A percentile compares a stretch with the other conserved stretches of the same genome.
phyloP scores from a whole-genome alignment of 2,797 vertebrate genomes.

The Sitta carolinensis region DNA sequence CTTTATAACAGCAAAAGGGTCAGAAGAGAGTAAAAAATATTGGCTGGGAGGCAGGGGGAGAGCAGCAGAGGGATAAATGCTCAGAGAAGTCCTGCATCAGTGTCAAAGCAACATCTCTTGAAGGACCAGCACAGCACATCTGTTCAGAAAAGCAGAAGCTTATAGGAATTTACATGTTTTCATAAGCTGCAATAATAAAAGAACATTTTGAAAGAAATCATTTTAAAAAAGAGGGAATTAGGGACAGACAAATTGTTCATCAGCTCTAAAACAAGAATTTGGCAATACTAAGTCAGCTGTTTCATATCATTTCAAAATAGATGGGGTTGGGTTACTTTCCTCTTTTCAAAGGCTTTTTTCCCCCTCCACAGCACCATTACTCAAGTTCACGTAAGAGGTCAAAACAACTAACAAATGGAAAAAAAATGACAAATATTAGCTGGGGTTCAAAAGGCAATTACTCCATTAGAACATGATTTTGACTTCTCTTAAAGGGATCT shows the following conservation, averaged over 20 bases:
- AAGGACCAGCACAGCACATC: neutral
- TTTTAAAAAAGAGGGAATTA: neutral
- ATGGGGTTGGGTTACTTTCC: neutral
- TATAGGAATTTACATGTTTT: neutral
- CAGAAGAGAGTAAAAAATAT: neutral
- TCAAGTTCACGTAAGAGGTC: neutral
- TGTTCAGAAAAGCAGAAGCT: neutral
- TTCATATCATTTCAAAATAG: slow-evolving; percentile 13
- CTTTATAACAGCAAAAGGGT: neutral
- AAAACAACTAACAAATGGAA: neutral
- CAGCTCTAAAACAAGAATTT: slow-evolving; percentile 8
- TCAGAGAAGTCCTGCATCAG: neutral
- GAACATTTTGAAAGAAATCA: slow-evolving; percentile 29
- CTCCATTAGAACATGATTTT: neutral
- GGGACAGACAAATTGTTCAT: neutral
- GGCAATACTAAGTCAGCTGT: slow-evolving; percentile 31
- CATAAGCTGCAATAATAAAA: neutral
- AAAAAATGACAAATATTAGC: neutral
- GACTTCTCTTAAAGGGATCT: neutral
- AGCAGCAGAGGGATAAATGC: neutral
- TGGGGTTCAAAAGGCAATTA: neutral
- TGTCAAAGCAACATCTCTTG: neutral
- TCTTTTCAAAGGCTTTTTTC: neutral
- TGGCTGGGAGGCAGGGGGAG: neutral
- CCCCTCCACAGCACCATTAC: neutral